Evolutionary conservation across 2,888 invertebrate genomes (phyloP), one percentile per base, ranked within the genome.

Genomic region (Rhagonycha lutea): DNA sequence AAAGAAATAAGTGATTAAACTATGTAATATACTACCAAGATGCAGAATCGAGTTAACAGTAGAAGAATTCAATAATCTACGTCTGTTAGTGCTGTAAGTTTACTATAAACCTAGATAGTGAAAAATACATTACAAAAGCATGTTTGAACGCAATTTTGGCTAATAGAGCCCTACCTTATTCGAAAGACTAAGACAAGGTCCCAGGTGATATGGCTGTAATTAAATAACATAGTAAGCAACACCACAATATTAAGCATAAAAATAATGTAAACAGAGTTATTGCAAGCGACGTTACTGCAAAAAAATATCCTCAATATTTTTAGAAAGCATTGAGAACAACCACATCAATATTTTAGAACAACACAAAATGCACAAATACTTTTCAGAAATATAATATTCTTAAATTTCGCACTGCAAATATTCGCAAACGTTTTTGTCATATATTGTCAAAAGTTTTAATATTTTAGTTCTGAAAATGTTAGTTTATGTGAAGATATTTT

Each of bases 151-250:
- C 70, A 73, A 68, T 68, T 70, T 63, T 72, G 62, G 71, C 68
- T 28, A 70, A 67, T 62, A 71, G 61, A 68, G 68, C 65, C 70
- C 62, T 76, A 76, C 76, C 76, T 76, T 76, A 76, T 76, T 76
- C 65, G 76, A 76, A 73, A 65, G 67, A 71, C 73, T 70, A 73
- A 76, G 71, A 76, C 76, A 76, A 70, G 76, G 32, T 74, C 76
- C 76, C 76, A 76, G 69, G 73, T 67, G 65, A 28, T 63, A 73
- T 28, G 61, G 76, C 76, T 76, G 76, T 69, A 76, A 76, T 60
- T 74, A 74, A 74, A 74, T 68, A 68, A 76, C 68, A 76, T 70
- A 76, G 73, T 68, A 70, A 76, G 76, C 76, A 73, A 76, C 73
- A 76, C 71, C 73, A 47, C 47, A 47, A 47, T 47, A 47, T 47